These are phyloP conservation scores for Stenodera caucasica DNA, from an alignment of 2,888 invertebrate species.

Conservation along the genomic window DNA sequence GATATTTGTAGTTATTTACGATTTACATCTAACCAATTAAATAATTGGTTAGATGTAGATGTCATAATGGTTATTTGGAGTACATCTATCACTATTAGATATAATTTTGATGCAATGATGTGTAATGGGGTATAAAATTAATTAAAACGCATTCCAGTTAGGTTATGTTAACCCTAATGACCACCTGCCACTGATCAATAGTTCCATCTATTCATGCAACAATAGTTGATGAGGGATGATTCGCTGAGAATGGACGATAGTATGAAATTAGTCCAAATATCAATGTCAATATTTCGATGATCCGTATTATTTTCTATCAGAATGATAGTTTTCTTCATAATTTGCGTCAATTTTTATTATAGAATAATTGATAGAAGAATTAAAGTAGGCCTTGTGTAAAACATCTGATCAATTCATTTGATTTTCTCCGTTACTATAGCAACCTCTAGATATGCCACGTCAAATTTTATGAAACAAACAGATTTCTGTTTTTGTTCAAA, in stretches of 20 bases:
- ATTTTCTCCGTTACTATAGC: too few species aligned
- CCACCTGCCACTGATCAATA: neutral
- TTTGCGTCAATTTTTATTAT: too few species aligned
- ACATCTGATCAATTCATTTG: too few species aligned
- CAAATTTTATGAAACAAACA: too few species aligned
- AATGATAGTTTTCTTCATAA: too few species aligned
- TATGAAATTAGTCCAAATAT: neutral
- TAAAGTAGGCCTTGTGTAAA: too few species aligned
- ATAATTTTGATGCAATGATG: slow-evolving; percentile 10
- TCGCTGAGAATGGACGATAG: neutral
- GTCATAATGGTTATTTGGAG: slow-evolving; percentile 20
- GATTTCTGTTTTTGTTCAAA: too few species aligned
- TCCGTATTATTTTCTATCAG: too few species aligned
- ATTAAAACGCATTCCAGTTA: slow-evolving; percentile 26
- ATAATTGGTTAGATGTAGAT: slow-evolving; percentile 25
- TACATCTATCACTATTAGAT: slow-evolving; percentile 25
- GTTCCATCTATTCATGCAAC: neutral
- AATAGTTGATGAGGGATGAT: neutral
- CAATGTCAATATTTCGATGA: neutral
- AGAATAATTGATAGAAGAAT: too few species aligned
- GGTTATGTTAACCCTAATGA: neutral
- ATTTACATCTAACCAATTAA: too few species aligned
- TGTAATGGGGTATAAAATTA: slow-evolving; percentile 27
- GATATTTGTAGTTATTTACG: too few species aligned
- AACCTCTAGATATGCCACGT: too few species aligned